phyloP scores from a whole-genome alignment of 2,888 invertebrate genomes.

The Xestia sexstrigata region DNA sequence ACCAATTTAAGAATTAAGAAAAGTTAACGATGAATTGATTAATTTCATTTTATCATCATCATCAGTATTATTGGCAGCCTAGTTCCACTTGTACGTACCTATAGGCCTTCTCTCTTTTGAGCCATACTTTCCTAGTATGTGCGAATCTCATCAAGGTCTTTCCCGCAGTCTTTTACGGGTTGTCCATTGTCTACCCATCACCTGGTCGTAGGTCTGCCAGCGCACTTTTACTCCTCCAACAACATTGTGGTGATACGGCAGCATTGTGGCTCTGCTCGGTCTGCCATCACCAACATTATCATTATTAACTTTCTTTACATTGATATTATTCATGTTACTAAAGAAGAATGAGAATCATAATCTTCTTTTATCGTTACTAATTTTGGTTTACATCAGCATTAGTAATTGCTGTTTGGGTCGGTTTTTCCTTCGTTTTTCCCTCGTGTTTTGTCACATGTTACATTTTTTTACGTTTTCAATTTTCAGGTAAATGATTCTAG shows the following conservation, averaged over 20 bases:
- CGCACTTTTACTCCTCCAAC: neutral
- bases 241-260: neutral
- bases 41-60: slow-evolving; percentile 1
- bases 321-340: neutral
- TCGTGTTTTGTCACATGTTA: neutral
- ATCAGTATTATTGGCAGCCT: neutral
- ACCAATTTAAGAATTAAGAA: slow-evolving; percentile 18
- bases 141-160: neutral
- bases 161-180: neutral
- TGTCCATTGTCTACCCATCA: neutral
- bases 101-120: neutral
- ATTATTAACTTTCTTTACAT: neutral
- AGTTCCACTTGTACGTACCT: neutral
- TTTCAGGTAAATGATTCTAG: neutral
- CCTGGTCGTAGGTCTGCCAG: neutral
- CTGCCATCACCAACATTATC: neutral
- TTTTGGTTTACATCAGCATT: neutral
- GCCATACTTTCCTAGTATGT: neutral
- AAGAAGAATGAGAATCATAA: neutral
- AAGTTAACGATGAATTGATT: neutral
- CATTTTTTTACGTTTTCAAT: neutral
- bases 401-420: neutral
- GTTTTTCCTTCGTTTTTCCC: neutral
- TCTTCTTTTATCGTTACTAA: neutral
- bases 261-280: neutral